Evolutionary conservation across 2,888 invertebrate genomes (phyloP).

Genomic region (Rugalucina vietnamica): DNA sequence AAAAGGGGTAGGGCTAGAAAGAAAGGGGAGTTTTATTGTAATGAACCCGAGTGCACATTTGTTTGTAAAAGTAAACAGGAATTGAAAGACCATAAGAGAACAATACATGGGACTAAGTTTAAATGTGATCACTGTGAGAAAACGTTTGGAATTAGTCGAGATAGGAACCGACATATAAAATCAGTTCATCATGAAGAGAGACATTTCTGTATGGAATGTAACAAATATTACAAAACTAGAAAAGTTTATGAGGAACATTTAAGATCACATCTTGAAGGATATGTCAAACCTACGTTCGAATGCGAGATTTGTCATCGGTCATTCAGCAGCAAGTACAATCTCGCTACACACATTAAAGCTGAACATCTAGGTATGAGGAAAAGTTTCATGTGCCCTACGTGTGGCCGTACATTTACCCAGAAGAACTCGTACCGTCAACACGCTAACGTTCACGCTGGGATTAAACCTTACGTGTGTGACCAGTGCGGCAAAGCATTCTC

Average conservation of each 20-base stretch:
- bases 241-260: constrained; percentile 67
- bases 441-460: constrained; percentile 75
- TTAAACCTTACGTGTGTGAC: constrained; percentile 74
- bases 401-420: constrained; percentile 75
- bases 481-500: constrained; percentile 73
- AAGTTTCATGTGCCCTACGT: constrained; percentile 69
- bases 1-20: not conserved
- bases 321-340: constrained; percentile 73
- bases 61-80: constrained; percentile 57
- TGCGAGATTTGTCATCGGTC: constrained; percentile 71
- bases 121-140: constrained; percentile 70
- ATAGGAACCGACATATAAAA: constrained; percentile 68
- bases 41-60: constrained; percentile 61
- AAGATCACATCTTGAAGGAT: constrained; percentile 66
- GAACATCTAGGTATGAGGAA: constrained; percentile 70
- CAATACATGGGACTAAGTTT: constrained; percentile 66
- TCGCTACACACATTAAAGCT: constrained; percentile 72
- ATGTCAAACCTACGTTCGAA: constrained; percentile 68
- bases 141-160: constrained; percentile 69
- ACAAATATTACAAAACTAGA: constrained; percentile 71
- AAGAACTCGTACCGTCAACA: constrained; percentile 73
- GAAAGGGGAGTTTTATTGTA: constrained; percentile 35
- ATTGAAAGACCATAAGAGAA: constrained; percentile 65
- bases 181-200: constrained; percentile 59
- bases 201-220: constrained; percentile 73